A percentile compares a stretch with the other conserved stretches of the same genome.
Evolutionary conservation across 2,888 invertebrate genomes (phyloP).

Genomic region (Chromoteleia sp.): DNA sequence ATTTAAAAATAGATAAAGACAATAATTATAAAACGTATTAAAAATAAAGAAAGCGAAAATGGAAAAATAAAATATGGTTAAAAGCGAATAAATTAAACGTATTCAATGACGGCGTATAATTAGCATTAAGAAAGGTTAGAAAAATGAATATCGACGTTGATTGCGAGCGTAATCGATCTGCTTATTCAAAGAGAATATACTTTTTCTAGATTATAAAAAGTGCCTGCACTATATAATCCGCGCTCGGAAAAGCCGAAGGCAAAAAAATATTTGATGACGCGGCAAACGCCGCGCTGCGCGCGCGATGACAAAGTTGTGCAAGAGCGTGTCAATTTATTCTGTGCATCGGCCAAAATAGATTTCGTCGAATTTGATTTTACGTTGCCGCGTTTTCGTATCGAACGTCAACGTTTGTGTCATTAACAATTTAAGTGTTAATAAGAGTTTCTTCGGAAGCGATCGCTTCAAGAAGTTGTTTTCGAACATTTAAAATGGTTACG

Average conservation of each 20-base stretch:
- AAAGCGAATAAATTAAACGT: constrained; percentile 23
- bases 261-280: constrained; percentile 32
- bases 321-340: constrained; percentile 32
- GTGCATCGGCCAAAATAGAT: constrained; percentile 32
- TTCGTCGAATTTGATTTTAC: constrained; percentile 24
- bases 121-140: constrained; percentile 27
- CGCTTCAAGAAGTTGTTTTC: no score
- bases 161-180: constrained; percentile 24
- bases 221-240: constrained; percentile 13
- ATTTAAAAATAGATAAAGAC: no score
- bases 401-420: background rate
- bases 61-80: background rate
- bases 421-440: background rate
- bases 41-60: background rate
- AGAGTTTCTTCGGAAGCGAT: no score
- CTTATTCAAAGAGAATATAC: constrained; percentile 14
- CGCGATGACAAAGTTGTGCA: constrained; percentile 23
- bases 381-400: background rate
- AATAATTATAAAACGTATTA: no score
- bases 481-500: no score
- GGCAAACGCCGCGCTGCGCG: constrained; percentile 2
- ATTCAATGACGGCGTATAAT: constrained; percentile 11
- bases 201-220: constrained; percentile 21
- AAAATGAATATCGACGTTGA: constrained; percentile 21
- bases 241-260: background rate